phyloP scores from a whole-genome alignment of 2,888 invertebrate genomes.

The Cryptocephalus moraei region DNA sequence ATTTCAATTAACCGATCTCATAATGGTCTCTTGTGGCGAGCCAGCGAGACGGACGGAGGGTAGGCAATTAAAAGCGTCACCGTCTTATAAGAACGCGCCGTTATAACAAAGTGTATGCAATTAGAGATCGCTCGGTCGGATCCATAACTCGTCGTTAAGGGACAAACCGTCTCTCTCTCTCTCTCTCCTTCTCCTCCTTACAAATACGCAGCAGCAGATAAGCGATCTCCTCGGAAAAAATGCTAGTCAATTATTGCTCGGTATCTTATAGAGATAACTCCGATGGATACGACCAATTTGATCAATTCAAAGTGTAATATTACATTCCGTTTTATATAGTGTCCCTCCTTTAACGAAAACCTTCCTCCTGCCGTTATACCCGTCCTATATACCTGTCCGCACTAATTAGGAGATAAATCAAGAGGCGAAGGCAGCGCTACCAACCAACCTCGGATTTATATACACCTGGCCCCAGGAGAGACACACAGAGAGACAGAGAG shows the following conservation, averaged over 20 bases:
- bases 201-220: constrained; percentile 15
- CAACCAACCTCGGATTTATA: constrained; percentile 16
- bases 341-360: constrained; percentile 22
- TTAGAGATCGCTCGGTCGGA: constrained; percentile 10
- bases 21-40: too few relatives aligned
- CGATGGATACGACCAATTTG: constrained; percentile 24
- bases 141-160: constrained; percentile 16
- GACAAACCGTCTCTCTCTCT: constrained; percentile 1
- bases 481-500: too few relatives aligned
- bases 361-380: constrained; percentile 27
- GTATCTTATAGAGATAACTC: constrained; percentile 18
- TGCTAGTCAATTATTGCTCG: constrained; percentile 19
- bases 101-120: constrained; percentile 15
- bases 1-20: too few relatives aligned
- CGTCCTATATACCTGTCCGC: constrained; percentile 37
- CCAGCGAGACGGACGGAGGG: too few relatives aligned
- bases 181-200: constrained; percentile 9
- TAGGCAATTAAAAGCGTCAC: neutral
- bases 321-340: constrained; percentile 20
- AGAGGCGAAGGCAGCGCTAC: constrained; percentile 11
- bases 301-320: constrained; percentile 27
- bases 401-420: constrained; percentile 40
- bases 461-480: constrained; percentile 17
- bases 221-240: constrained; percentile 15
- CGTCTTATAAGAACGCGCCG: neutral